Evolutionary conservation across 2,888 invertebrate species (phyloP).

Genomic region (Heteromyza rotundicornis): DNA sequence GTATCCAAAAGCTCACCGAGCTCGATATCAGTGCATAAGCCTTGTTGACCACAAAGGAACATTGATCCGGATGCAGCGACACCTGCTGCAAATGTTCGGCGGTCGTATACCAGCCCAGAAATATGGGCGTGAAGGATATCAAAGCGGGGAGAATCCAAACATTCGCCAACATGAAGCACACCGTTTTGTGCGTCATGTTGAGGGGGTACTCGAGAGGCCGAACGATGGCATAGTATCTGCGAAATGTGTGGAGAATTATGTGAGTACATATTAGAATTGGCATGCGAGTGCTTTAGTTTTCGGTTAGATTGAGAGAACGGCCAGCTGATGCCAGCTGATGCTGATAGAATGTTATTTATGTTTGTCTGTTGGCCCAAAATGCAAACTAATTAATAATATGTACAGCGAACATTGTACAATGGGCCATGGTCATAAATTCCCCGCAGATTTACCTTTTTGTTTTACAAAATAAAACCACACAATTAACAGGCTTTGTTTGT

Average conservation of each 20-base stretch:
- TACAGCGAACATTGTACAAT: too few relatives aligned
- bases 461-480: neutral
- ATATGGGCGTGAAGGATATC: conserved; percentile 93
- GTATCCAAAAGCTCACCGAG: conserved; percentile 92
- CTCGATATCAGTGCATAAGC: conserved; percentile 88
- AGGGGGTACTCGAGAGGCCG: conserved; percentile 92
- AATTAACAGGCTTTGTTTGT: neutral
- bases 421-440: too few relatives aligned
- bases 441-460: neutral
- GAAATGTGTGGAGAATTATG: neutral
- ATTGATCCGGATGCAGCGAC: conserved; percentile 73
- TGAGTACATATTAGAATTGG: neutral
- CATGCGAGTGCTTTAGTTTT: neutral
- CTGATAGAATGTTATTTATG: too few relatives aligned
- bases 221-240: conserved; percentile 88
- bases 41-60: conserved; percentile 84
- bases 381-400: neutral
- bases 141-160: conserved; percentile 93
- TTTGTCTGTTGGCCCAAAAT: neutral
- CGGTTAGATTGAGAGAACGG: too few relatives aligned
- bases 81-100: conserved; percentile 70
- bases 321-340: too few relatives aligned
- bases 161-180: conserved; percentile 82
- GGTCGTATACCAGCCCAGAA: conserved; percentile 94
- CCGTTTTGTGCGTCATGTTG: conserved; percentile 85